Evolutionary conservation across 1,140 invertebrate species (phyloP).

Genomic region (Dolichoris vasculosae): DNA sequence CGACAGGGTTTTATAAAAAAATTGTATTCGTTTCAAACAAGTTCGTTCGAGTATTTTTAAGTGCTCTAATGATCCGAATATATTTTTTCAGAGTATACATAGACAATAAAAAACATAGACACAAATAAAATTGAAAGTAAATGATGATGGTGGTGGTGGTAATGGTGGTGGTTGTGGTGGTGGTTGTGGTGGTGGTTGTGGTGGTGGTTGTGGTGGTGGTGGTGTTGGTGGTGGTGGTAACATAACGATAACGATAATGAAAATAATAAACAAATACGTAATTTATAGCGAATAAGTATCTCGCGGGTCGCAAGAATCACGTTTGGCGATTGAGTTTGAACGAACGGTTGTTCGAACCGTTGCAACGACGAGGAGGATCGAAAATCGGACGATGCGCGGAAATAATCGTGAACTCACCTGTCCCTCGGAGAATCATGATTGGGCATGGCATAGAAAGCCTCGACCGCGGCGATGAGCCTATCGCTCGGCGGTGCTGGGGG

Average conservation of each 20-base stretch:
- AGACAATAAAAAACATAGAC: not conserved
- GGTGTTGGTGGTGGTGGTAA: too few species aligned
- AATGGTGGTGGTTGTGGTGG: too few species aligned
- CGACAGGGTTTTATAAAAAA: not conserved
- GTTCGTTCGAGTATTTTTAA: not conserved
- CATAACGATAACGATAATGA: too few species aligned
- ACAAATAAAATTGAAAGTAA: not conserved
- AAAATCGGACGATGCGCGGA: not conserved
- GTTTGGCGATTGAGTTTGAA: too few species aligned
- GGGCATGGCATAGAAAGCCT: constrained; percentile 95
- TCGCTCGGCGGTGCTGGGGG: constrained; percentile 95
- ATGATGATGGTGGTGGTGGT: too few species aligned
- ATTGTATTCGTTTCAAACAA: not conserved
- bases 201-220: too few species aligned
- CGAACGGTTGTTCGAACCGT: too few species aligned
- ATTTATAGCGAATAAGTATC: too few species aligned
- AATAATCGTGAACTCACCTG: constrained; percentile 78
- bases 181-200: too few species aligned
- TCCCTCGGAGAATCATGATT: constrained; percentile 95
- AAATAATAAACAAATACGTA: too few species aligned
- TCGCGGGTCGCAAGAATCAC: too few species aligned
- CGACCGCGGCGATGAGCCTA: constrained; percentile 91
- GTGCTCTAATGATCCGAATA: not conserved
- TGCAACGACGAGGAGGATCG: not conserved
- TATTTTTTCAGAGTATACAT: not conserved